Evolutionary conservation across 2,888 invertebrate species (phyloP), one percentile per base, ranked within the genome.

Genomic region (Nymphalis polychloros): DNA sequence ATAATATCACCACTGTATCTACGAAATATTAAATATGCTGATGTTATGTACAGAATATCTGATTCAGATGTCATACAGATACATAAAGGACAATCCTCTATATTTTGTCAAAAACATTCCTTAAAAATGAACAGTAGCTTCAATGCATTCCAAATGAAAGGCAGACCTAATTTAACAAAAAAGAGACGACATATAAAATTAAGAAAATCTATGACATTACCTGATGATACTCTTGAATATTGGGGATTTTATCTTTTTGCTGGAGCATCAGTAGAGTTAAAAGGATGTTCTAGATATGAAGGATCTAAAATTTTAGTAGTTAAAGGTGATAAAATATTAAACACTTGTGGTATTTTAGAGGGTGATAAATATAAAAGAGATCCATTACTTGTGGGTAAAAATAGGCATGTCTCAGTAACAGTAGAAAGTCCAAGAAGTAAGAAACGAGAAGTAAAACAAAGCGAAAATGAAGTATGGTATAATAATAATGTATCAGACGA

Each of bases 11-110:
- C 97, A 19, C 86, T 97, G 59, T 97, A 97, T 84, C 89, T 97
- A 74, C 93, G 96, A 59, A 96, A 96, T 84, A 94, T 94, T 71
- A 93, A 94, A 63, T 97, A 96, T 88, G 95, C 95, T 46, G 96
- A 97, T 92, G 95, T 96, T 27, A 93, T 94, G 73, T 97, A 96
- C 80, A 94, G 94, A 74, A 95, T 97, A 76, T 96, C 96, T 10
- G 97, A 97, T 84, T 97, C 97, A 1, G 97, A 97, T 88, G 95
- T 97, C 20, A 93, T 97, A 63, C 96, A 97, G 84, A 96, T 97
- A 72, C 94, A 95, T 70, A 96, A 96, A 86, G 97, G 97, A 49
- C 95, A 97, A 72, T 97, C 97, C 13, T 95, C 96, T 53, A 89
- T 97, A 78, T 97, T 97, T 90, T 97, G 97, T 84, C 92, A 96